Evolutionary conservation across 2,113 vertebrate species (phyloP), one percentile per base, ranked within the genome.

Genomic region (Notarius quadriscutis): DNA sequence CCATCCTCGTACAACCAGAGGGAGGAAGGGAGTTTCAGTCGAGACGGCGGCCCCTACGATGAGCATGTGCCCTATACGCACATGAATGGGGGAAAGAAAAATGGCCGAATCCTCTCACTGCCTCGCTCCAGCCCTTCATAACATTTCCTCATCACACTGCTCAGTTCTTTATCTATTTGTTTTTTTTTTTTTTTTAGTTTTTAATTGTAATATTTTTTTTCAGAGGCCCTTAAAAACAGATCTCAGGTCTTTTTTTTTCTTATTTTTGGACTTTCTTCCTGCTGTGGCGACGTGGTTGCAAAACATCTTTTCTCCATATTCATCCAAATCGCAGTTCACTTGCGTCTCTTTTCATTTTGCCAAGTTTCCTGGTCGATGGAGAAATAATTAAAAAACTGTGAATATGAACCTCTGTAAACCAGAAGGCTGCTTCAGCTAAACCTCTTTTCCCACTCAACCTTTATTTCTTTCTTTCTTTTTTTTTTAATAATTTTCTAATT

Each of bases 11-110:
- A 96, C 93, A 96, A 95, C 0, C 97, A 97, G 91, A 93, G 96
- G 87, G 97, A 98, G 93, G 97, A 97, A 86, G 94, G 84, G 0
- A 94, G 72, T n/a, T 77, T 96, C 89, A 92, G 95, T 85, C 93
- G 96, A 92, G 97, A 97, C 92, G 95, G 94, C 5, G 96, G 96
- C 27, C 95, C 97, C 72, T 99, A 99, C 0, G 97, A 99, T 57
- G 98, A 99, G 83, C 97, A 97, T 12, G 94, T 97, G 89, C 97
- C 97, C 55, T 99, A 99, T 93, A 98, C 97, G 55, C 98, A 99
- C 94, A 99, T 99, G 98, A 99, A 99, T 34, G 97, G 98, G 75
- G 96, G 97, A 95, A 99, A 97, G 96, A 99, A 97, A 91, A 99
- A 99, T 0, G 98, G 97, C 86, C 95, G 97, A 17, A 97, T 98